Evolutionary conservation across 2,888 invertebrate genomes (phyloP).

Genomic region (Drosophila merina): DNA sequence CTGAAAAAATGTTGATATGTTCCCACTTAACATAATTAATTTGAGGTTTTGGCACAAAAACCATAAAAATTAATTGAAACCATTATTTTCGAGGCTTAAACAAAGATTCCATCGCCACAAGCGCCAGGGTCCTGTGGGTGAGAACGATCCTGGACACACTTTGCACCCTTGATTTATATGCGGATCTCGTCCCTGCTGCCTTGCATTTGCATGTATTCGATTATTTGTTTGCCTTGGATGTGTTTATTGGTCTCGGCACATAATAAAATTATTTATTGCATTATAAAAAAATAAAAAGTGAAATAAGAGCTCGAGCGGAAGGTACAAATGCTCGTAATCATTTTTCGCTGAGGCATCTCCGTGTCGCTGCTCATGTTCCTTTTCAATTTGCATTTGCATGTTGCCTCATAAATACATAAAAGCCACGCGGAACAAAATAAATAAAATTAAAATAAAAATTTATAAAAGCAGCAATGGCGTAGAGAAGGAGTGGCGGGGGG

Average conservation of each 20-base stretch:
- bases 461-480: slow-evolving; percentile 47
- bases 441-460: slow-evolving; percentile 69
- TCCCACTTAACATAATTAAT: not conserved
- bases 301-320: slow-evolving; percentile 6
- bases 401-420: slow-evolving; percentile 56
- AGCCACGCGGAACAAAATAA: slow-evolving; percentile 56
- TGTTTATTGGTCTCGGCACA: slow-evolving; percentile 67
- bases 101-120: not conserved
- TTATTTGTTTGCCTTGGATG: slow-evolving; percentile 64
- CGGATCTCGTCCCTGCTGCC: slow-evolving; percentile 29
- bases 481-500: not conserved
- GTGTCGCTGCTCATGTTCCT: slow-evolving; percentile 38
- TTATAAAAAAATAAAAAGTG: slow-evolving; percentile 60
- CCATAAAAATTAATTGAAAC: not conserved
- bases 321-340: slow-evolving; percentile 64
- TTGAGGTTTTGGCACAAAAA: not conserved
- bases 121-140: not conserved
- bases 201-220: slow-evolving; percentile 46
- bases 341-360: slow-evolving; percentile 44
- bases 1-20: not conserved
- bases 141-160: slow-evolving; percentile 2
- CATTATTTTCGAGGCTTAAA: not conserved
- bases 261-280: slow-evolving; percentile 79
- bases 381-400: slow-evolving; percentile 73
- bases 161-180: slow-evolving; percentile 60